Evolutionary conservation across 2,888 invertebrate species (phyloP), one percentile per base, ranked within the genome.

Genomic region (Rhogogaster chlorosoma): DNA sequence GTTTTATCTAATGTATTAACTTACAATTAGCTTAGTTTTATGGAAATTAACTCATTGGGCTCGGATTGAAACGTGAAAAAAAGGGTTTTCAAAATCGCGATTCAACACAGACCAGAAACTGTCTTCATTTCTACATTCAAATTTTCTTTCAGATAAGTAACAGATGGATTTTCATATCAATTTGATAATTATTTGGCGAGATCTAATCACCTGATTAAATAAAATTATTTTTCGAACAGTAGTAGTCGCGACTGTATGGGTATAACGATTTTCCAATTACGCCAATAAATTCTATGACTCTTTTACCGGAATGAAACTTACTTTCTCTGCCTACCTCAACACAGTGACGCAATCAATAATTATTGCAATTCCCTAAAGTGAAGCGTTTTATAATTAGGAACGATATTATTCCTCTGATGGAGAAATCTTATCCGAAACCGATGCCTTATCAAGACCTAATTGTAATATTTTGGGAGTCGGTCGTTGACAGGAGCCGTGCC

Each of bases 1-100:
- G 91, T 91, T 87, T 80, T 77, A 29, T n/a, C 22, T 22, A 57
- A 36, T 61, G 36, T 61, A 36, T 80, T 22, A 10, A 61, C n/a
- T 38, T 26, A 4, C 1, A 49, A 32, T 77, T 38, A 53, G 22
- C 29, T 12, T 9, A 29, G 2, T 49, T 77, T 32, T 9, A 49
- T 77, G 7, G 22, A 5, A n/a, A 73, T 26, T 22, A 42, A 22
- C n/a, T n/a, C 42, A 71, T 36, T 38, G 32, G 26, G 15, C 18
- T 67, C 32, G 29, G 32, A 12, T 61, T 22, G 26, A 2, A 61
- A 22, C 12, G 6, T 26, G 61, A 12, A 12, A 61, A 12, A 2
- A 12, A 26, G 26, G 26, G 26, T 61, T 61, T 26, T 61, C 26
- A 61, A 26, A 26, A 61, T 61, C 26, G 26, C 9, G 3, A 12